Evolutionary conservation across 1,140 invertebrate genomes (phyloP).

Genomic region (Zaprionus kolodkinae): DNA sequence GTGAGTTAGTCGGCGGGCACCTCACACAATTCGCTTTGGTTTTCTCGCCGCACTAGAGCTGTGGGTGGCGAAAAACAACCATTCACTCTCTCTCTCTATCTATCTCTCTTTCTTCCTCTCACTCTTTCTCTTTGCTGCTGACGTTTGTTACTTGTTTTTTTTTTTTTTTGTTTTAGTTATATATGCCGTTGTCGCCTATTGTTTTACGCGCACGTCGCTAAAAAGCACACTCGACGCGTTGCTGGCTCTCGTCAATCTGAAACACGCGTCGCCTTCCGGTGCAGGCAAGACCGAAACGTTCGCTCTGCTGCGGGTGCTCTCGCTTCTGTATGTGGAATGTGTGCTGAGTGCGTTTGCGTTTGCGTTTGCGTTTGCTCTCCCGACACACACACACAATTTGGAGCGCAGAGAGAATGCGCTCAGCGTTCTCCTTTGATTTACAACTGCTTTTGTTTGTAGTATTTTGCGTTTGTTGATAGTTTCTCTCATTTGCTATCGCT

Average conservation of each 20-base stretch:
- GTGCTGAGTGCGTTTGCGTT: conserved; percentile 54
- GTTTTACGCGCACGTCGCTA: conserved; percentile 67
- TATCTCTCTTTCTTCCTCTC: conserved; percentile 19
- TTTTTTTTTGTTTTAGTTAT: conserved; percentile 36
- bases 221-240: conserved; percentile 64
- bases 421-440: conserved; percentile 33
- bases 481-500: conserved; percentile 14
- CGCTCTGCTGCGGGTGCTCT: conserved; percentile 9
- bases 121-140: conserved; percentile 50
- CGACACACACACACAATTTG: conserved; percentile 4
- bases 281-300: conserved; percentile 33
- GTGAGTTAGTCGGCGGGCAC: conserved; percentile 50
- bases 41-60: conserved; percentile 30
- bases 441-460: conserved; percentile 44
- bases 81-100: conserved; percentile 30
- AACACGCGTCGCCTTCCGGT: conserved; percentile 57
- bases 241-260: conserved; percentile 71
- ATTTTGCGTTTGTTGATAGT: conserved; percentile 39
- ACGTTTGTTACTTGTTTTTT: conserved; percentile 44
- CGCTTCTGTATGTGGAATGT: conserved; percentile 49
- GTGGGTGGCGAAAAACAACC: conserved; percentile 45
- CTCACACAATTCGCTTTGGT: conserved; percentile 41
- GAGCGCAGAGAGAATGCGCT: not conserved
- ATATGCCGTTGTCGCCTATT: conserved; percentile 62
- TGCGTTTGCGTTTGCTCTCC: conserved; percentile 38